Evolutionary conservation across 1,140 invertebrate species (phyloP).

Genomic region (Aphidius ervi): DNA sequence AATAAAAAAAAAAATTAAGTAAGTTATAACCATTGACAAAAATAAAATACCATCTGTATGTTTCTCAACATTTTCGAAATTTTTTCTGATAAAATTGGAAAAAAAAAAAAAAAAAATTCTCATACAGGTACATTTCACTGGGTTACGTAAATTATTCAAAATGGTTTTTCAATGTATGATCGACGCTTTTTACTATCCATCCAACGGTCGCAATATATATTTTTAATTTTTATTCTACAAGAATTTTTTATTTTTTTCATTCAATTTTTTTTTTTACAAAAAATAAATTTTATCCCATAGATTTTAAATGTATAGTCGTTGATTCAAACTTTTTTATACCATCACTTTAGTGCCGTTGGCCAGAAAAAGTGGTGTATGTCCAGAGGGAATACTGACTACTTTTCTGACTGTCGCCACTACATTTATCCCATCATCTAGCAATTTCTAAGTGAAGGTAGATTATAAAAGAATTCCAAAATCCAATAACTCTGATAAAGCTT

Average conservation of each 20-base stretch:
- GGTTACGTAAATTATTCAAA: constrained; percentile 41
- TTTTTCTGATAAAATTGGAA: neutral
- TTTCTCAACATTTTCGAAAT: neutral
- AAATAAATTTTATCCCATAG: too few relatives aligned
- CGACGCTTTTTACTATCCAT: constrained; percentile 31
- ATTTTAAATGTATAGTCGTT: too few relatives aligned
- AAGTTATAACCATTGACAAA: constrained; percentile 8
- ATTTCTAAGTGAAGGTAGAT: constrained; percentile 32
- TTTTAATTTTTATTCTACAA: too few relatives aligned
- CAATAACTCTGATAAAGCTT: constrained; percentile 41
- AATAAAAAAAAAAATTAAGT: neutral
- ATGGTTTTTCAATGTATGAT: constrained; percentile 34
- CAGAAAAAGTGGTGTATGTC: constrained; percentile 20
- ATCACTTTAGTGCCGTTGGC: neutral
- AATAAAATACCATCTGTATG: constrained; percentile 3
- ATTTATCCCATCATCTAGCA: constrained; percentile 36
- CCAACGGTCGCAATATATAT: constrained; percentile 6
- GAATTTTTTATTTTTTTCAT: neutral
- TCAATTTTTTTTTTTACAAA: constrained; percentile 19
- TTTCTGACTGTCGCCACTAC: constrained; percentile 37
- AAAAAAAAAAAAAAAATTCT: neutral
- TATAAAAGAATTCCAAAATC: constrained; percentile 40
- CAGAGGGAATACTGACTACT: constrained; percentile 36
- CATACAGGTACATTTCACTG: constrained; percentile 5
- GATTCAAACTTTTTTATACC: neutral